phyloP scores from a whole-genome alignment of 2,888 invertebrate species.

The Hyposoter didymator region DNA sequence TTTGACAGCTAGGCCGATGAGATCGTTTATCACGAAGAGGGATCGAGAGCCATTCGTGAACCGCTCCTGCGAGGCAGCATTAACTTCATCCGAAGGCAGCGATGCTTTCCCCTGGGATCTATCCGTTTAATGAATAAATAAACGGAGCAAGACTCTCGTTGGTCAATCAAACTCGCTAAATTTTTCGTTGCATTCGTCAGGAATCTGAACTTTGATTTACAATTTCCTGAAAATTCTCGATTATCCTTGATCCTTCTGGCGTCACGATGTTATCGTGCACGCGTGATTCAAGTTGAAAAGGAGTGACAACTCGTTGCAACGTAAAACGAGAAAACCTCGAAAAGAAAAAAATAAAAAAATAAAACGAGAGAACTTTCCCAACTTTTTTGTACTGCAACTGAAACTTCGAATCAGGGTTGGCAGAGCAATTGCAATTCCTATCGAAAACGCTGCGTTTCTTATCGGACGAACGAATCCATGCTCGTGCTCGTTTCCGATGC shows the following conservation, averaged over 20 bases:
- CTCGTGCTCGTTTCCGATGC: not conserved
- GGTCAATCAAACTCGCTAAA: not conserved
- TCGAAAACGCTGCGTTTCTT: conserved; percentile 36
- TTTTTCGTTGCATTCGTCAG: not conserved
- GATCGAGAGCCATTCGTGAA: not conserved
- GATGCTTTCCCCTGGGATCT: not conserved
- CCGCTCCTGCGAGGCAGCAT: conserved; percentile 22
- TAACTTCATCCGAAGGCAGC: conserved; percentile 11
- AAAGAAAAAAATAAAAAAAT: conserved; percentile 10
- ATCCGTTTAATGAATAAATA: not conserved
- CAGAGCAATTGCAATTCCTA: not conserved
- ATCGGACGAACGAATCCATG: conserved; percentile 46
- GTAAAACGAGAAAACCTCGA: not conserved
- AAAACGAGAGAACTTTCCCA: conserved; percentile 18
- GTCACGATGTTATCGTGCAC: conserved; percentile 39
- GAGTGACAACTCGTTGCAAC: not conserved
- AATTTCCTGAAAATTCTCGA: conserved; percentile 53
- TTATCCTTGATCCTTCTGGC: conserved; percentile 54
- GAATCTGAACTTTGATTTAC: conserved; percentile 6
- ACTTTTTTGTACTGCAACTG: conserved; percentile 29
- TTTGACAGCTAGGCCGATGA: not conserved
- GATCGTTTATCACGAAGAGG: not conserved
- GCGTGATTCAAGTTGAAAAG: not conserved
- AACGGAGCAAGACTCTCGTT: not conserved
- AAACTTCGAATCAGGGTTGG: conserved; percentile 11